phyloP scores from a whole-genome alignment of 2,113 vertebrate genomes.

The Trematomus loennbergii region DNA sequence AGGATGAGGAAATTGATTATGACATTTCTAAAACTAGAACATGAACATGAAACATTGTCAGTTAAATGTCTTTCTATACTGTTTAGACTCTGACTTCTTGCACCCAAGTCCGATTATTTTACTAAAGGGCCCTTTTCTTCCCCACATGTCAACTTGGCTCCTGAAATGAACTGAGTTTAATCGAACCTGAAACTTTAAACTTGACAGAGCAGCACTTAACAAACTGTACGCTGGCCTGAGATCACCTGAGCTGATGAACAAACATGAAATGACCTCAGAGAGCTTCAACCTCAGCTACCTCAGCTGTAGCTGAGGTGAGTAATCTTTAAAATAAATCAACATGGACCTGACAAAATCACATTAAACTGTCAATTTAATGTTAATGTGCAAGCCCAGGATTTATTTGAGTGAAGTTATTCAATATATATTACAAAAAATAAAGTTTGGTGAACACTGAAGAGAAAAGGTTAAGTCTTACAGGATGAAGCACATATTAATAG shows the following conservation, averaged over 20 bases:
- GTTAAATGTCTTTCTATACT: neutral
- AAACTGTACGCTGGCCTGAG: conserved; percentile 9
- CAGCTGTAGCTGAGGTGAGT: neutral
- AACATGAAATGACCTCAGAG: conserved; percentile 32
- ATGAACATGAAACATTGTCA: neutral
- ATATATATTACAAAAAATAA: too few relatives aligned
- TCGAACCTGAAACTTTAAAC: neutral
- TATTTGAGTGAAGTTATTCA: neutral
- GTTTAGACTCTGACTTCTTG: neutral
- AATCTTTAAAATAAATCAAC: neutral
- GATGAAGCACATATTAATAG: neutral
- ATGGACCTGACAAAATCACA: neutral
- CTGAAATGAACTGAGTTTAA: neutral
- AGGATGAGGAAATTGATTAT: neutral
- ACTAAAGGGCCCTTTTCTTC: neutral
- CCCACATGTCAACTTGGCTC: neutral
- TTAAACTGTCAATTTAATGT: neutral
- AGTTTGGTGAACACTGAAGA: too few relatives aligned
- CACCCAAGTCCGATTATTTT: neutral
- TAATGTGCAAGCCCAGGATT: neutral
- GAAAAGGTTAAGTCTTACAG: neutral
- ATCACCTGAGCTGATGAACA: conserved; percentile 29
- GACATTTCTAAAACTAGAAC: neutral
- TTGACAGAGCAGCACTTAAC: conserved; percentile 18
- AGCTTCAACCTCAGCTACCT: conserved; percentile 19